A percentile compares a stretch with the other conserved stretches of the same genome.
Conservation (phyloP, 1,140 invertebrate species). For the Hycleus cichorii region DNA sequence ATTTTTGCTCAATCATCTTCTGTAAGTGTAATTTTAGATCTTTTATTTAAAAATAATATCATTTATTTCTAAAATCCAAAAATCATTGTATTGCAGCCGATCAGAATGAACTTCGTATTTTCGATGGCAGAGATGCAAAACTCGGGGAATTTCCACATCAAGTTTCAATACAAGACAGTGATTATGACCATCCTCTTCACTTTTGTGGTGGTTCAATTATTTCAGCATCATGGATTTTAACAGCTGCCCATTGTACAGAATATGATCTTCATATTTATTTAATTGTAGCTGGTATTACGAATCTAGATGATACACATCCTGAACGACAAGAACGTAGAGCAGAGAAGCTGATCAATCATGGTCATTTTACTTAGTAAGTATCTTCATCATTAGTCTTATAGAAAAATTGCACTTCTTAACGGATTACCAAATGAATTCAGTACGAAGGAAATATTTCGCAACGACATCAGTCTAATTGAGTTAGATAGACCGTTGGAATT, state of each 20-base stretch:
- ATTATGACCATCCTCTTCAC: slow-evolving; percentile 32
- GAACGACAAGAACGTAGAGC: slow-evolving; percentile 43
- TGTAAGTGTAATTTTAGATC: too few species aligned
- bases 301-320: slow-evolving; percentile 20
- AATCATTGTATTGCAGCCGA: too few species aligned
- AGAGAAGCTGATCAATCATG: background rate
- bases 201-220: slow-evolving; percentile 59
- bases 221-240: slow-evolving; percentile 48
- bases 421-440: too few species aligned
- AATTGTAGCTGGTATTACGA: slow-evolving; percentile 40
- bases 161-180: slow-evolving; percentile 17
- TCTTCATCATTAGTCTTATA: slow-evolving; percentile 29
- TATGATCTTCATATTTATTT: slow-evolving; percentile 20
- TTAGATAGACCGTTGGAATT: slow-evolving; percentile 47
- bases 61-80: too few species aligned
- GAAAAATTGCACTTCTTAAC: slow-evolving; percentile 42
- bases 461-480: slow-evolving; percentile 58
- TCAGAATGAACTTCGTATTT: too few species aligned
- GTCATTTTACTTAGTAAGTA: too few species aligned
- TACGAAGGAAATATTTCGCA: slow-evolving; percentile 22
- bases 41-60: too few species aligned
- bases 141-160: slow-evolving; percentile 25
- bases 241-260: slow-evolving; percentile 54
- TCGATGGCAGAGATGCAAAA: slow-evolving; percentile 16
- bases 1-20: too few species aligned